These are phyloP conservation scores for Tamandua tetradactyla DNA, from an alignment of 2,797 vertebrate genomes.

Conservation along the genomic window DNA sequence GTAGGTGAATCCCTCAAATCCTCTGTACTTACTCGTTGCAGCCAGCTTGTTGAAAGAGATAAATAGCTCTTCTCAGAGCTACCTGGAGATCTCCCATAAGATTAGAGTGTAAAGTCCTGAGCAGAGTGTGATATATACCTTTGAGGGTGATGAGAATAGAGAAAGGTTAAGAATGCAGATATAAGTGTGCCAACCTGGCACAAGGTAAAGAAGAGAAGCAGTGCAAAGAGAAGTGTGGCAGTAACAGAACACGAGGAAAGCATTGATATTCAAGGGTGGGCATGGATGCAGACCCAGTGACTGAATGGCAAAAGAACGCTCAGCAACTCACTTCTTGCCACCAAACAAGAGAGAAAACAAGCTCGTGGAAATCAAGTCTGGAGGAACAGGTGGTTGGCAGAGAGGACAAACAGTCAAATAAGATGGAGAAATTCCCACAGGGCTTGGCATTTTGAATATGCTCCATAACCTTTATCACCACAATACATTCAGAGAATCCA, in stretches of 20 bases:
- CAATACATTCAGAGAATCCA: not conserved
- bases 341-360: not conserved
- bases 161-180: not conserved
- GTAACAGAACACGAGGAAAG: not conserved
- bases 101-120: not conserved
- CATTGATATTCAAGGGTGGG: not conserved
- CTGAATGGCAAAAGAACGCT: not conserved
- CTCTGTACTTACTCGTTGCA: not conserved
- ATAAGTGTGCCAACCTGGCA: not conserved
- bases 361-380: not conserved
- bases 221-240: not conserved
- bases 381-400: not conserved
- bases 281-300: not conserved
- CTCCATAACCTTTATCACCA: not conserved
- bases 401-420: not conserved
- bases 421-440: not conserved
- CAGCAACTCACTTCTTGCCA: accelerated
- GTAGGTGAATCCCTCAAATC: not conserved
- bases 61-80: not conserved
- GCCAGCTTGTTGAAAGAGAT: not conserved
- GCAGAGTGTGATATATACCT: not conserved
- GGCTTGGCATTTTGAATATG: not conserved
- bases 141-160: accelerated
- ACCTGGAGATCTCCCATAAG: accelerated
- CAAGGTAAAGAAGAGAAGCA: not conserved